Conservation (phyloP, 1,140 invertebrate species). For the Heliconius melpomene region DNA sequence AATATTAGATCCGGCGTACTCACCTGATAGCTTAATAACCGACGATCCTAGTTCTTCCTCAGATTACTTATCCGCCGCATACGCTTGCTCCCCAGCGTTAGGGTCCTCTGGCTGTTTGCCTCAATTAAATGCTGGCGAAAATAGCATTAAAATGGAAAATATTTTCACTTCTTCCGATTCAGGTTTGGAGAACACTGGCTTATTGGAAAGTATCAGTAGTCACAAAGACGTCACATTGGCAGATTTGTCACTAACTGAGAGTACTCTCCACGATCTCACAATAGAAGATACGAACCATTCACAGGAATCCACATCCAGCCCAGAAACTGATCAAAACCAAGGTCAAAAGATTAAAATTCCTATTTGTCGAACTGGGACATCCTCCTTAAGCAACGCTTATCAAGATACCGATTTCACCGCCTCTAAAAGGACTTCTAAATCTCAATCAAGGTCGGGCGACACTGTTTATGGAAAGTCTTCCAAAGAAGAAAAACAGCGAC, state of each 20-base stretch:
- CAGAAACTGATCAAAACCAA: constrained; percentile 30
- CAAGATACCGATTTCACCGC: constrained; percentile 10
- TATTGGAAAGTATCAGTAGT: constrained; percentile 68
- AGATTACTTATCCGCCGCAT: constrained; percentile 71
- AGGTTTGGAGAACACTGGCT: constrained; percentile 66
- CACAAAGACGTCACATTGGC: constrained; percentile 71
- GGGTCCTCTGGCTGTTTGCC: constrained; percentile 46
- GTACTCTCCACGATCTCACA: constrained; percentile 58
- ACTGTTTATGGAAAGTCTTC: constrained; percentile 64
- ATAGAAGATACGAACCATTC: constrained; percentile 56
- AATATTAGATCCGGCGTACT: constrained; percentile 51
- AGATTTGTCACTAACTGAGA: constrained; percentile 69
- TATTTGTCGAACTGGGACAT: constrained; percentile 29
- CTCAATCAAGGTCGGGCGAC: constrained; percentile 40
- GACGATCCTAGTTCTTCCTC: constrained; percentile 76
- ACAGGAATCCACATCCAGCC: constrained; percentile 34
- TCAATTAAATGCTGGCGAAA: constrained; percentile 65
- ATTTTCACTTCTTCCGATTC: constrained; percentile 71
- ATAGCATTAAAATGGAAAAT: constrained; percentile 68
- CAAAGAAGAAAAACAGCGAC: constrained; percentile 86
- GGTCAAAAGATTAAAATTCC: constrained; percentile 35
- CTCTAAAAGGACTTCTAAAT: neutral
- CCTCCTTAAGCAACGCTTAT: constrained; percentile 43
- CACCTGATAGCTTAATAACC: constrained; percentile 71
- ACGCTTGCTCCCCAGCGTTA: constrained; percentile 63